phyloP scores from a whole-genome alignment of 37 sponge, comb jelly and placozoan species.

The Halichondria panicea region DNA sequence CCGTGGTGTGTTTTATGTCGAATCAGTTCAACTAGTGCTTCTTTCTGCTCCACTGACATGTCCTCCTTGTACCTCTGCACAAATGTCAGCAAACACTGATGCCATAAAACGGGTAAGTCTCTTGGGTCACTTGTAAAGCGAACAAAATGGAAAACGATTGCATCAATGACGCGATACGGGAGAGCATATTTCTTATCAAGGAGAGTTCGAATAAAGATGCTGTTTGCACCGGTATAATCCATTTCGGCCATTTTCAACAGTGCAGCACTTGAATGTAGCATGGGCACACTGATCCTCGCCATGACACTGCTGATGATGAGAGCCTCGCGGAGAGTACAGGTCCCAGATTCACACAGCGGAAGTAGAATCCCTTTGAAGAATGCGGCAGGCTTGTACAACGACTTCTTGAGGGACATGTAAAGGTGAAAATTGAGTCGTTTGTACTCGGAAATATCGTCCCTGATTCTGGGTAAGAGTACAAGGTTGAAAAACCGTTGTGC shows the following conservation, averaged over 20 bases:
- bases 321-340: conserved; percentile 96
- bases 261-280: conserved; percentile 95
- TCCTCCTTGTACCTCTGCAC: conserved; percentile 96
- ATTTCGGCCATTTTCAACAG: conserved; percentile 95
- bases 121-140: conserved; percentile 73
- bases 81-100: conserved; percentile 90
- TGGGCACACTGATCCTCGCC: conserved; percentile 84
- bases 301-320: conserved; percentile 92
- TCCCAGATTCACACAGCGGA: conserved; percentile 87
- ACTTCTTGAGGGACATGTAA: conserved; percentile 93
- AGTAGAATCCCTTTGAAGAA: conserved; percentile 98
- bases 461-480: conserved; percentile 88
- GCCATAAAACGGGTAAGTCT: conserved; percentile 93
- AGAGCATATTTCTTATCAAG: conserved; percentile 97
- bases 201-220: conserved; percentile 91
- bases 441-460: conserved; percentile 99
- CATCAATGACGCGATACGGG: conserved; percentile 94
- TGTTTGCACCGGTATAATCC: conserved; percentile 94
- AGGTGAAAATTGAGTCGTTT: conserved; percentile 94
- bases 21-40: conserved; percentile 76
- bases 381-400: conserved; percentile 96
- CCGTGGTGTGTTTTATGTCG: conserved; percentile 50
- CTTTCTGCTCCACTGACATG: conserved; percentile 92
- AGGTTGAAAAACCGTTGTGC: conserved; percentile 95
- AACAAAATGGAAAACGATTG: conserved; percentile 80